Evolutionary conservation across 1,140 invertebrate genomes (phyloP), one percentile per base, ranked within the genome.

Genomic region (Druon quercuslanigerum): DNA sequence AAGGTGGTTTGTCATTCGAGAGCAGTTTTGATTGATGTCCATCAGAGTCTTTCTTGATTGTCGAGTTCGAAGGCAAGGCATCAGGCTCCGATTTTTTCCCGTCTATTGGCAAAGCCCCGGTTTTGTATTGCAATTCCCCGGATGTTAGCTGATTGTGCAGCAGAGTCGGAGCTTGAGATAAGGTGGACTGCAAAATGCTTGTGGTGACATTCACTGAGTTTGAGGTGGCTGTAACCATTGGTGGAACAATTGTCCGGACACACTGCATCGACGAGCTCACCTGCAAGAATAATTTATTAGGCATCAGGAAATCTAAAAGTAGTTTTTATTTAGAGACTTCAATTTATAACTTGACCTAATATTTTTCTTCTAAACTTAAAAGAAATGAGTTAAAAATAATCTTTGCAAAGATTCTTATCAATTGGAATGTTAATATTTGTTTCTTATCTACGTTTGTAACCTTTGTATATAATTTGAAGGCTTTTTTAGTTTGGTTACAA

Each of bases 171-270:
- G 89, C 85, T 75, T 92, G 90, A 1, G 90, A 91, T 17, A 92
- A 80, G 3, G 91, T 92, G 0, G 90, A 90, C 46, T 92, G 91
- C 5, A 92, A 79, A 72, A 92, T 92, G 33, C 90, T 91, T 3
- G 90, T 88, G 0, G 87, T 90, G 14, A 88, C 85, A 71, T 78
- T 89, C 12, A 90, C 83, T 7, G 84, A 82, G 17, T 82, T 88
- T 25, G 85, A n/a, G 9, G 84, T 82, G 0, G 84, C 83, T 7
- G 85, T 88, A 1, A 83, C 83, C 76, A 87, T 85, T 11, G 88
- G 86, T 60, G 90, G 87, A 54, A 89, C 84, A 9, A 89, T 84
- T 1, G 88, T 89, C 33, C 86, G 77, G 8, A 85, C 83, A 33
- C 87, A 87, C 50, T 90, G 90, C 78, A 87, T 86, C 17, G 84